These are phyloP conservation scores for Matsumyia berberina DNA, from an alignment of 2,888 invertebrate genomes.

Conservation along the genomic window DNA sequence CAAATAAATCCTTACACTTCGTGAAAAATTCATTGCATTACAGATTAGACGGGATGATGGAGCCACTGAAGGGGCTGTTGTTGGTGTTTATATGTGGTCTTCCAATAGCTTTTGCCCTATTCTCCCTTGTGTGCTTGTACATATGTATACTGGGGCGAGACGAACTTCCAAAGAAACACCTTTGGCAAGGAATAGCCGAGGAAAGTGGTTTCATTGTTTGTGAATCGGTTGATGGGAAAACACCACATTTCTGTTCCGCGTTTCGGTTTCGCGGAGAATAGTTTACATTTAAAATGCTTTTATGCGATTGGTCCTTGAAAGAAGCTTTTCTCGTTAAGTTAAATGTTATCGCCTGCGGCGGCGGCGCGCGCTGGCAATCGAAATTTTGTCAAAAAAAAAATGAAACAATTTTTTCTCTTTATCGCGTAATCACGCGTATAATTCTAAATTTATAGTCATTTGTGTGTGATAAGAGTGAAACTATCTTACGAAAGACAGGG, in stretches of 20 bases:
- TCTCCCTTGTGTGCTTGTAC: conserved; percentile 3
- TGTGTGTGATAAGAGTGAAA: conserved; percentile 65
- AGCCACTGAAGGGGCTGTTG: conserved; percentile 8
- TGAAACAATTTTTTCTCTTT: conserved; percentile 32
- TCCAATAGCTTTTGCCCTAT: not conserved
- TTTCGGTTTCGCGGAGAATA: conserved; percentile 38
- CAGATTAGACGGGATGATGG: conserved; percentile 34
- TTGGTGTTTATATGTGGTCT: conserved; percentile 6
- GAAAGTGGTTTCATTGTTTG: conserved; percentile 42
- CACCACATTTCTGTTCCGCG: conserved; percentile 29
- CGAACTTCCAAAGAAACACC: conserved; percentile 33
- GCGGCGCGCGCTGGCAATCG: not conserved
- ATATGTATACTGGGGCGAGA: conserved; percentile 24
- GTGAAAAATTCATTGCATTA: conserved; percentile 67
- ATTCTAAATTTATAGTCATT: conserved; percentile 19
- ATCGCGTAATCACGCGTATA: conserved; percentile 20
- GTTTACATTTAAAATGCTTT: not conserved
- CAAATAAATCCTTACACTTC: conserved; percentile 62
- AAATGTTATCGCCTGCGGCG: conserved; percentile 1
- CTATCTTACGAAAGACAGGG: conserved; percentile 8
- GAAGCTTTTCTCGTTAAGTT: not conserved
- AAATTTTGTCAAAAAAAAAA: conserved; percentile 12
- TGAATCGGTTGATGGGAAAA: conserved; percentile 41
- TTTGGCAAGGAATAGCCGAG: conserved; percentile 36
- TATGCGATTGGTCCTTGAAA: conserved; percentile 23